Evolutionary conservation across 2,888 invertebrate species (phyloP), one percentile per base, ranked within the genome.

Genomic region (Epsilonema sp.): DNA sequence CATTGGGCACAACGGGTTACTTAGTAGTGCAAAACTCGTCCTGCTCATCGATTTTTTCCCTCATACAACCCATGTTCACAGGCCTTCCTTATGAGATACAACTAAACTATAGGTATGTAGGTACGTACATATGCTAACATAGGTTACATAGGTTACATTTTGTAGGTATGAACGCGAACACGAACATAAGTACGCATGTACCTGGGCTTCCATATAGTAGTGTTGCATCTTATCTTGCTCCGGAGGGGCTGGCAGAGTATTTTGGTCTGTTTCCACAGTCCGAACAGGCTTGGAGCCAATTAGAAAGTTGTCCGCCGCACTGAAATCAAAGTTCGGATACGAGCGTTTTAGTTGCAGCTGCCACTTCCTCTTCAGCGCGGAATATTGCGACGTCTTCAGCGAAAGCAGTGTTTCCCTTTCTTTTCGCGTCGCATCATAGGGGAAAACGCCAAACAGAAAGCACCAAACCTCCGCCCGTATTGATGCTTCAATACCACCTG

Each of bases 361-460:
- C 49, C 49, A 49, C 11, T 36, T 26, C 5, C 23, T 2, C 2
- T 25, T 21, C n/a, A 47, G 16, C 26, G 49, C 49, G 2, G n/a
- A 2, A 37, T 47, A 49, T 16, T 22, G 46, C n/a, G 26, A 22
- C 2, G 2, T 24, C 31, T 26, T 26, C n/a, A 25, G 26, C 2
- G 5, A 3, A 1, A 26, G 26, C 13, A 49, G 39, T 2, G 8
- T 3, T 11, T 25, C 26, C 1, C 46, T 25, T 21, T 49, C 49
- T 4, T 19, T 8, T 2, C 21, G 11, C 5, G 49, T 49, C 26
- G 49, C 37, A 2, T 26, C 19, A n/a, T n/a, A 62, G 1, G 65
- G 64, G 49, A 61, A 65, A 3, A 65, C 52, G 8, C 60, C 63
- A 57, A 65, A 65, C 49, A 65, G 51, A 49, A 61, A 65, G 43